These are phyloP conservation scores for Excalfactoria chinensis DNA, from an alignment of 2,113 vertebrate species.

Conservation along the genomic window DNA sequence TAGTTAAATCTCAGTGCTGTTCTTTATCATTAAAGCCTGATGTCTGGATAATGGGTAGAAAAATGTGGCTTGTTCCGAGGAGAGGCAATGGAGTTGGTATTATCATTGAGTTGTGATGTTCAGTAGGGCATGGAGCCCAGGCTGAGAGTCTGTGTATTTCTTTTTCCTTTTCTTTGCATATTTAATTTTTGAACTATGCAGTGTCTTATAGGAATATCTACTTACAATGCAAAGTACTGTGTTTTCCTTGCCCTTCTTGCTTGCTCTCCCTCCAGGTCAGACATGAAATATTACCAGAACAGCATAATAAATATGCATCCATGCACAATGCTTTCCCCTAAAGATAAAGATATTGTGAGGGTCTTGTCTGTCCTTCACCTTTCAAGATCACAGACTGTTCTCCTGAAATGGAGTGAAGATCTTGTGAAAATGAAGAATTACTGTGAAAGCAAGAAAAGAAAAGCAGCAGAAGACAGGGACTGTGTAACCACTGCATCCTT, in stretches of 20 bases:
- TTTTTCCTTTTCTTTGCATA: background rate
- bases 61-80: background rate
- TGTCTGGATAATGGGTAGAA: background rate
- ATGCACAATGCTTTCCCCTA: background rate
- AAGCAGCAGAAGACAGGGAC: background rate
- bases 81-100: background rate
- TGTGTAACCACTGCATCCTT: background rate
- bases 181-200: background rate
- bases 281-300: background rate
- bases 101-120: background rate
- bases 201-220: background rate
- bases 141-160: background rate
- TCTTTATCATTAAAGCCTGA: background rate
- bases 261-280: background rate
- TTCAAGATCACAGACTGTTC: slow-evolving; percentile 12
- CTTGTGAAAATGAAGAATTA: slow-evolving; percentile 11
- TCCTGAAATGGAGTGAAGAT: slow-evolving; percentile 5
- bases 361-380: slow-evolving; percentile 12
- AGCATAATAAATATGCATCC: background rate
- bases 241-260: background rate
- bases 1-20: background rate
- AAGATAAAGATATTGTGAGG: slow-evolving; percentile 8
- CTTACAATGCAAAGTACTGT: background rate
- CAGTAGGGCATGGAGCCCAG: background rate
- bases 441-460: background rate